Conservation (phyloP, 2,888 invertebrate species). For the Cataglyphis rosenhaueri region DNA sequence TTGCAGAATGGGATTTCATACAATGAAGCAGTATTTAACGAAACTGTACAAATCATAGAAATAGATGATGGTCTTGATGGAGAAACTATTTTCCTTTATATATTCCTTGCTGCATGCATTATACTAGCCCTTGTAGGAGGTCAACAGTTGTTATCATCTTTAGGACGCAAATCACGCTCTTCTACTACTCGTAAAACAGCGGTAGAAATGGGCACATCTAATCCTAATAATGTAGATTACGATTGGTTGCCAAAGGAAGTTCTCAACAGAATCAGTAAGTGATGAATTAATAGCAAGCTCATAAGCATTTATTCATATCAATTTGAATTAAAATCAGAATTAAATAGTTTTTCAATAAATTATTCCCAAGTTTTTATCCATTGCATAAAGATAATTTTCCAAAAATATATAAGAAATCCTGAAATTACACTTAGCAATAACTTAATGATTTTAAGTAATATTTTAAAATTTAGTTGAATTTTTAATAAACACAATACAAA, state of each 20-base stretch:
- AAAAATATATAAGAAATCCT: background rate
- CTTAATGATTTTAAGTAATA: background rate
- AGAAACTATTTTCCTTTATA: constrained; percentile 99
- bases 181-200: constrained; percentile 87
- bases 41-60: constrained; percentile 98
- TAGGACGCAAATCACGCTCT: constrained; percentile 91
- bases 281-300: background rate
- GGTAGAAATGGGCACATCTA: constrained; percentile 96
- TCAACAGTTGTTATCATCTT: constrained; percentile 94
- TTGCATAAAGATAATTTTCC: background rate
- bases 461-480: background rate
- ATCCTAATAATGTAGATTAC: constrained; percentile 96
- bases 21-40: constrained; percentile 98
- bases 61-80: constrained; percentile 98
- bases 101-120: constrained; percentile 96
- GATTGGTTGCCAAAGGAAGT: constrained; percentile 99
- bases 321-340: background rate
- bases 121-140: constrained; percentile 95
- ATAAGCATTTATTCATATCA: constrained; percentile 6
- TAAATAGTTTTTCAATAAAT: background rate
- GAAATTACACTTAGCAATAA: background rate
- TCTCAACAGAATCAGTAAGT: constrained; percentile 93
- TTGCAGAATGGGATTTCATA: constrained; percentile 88
- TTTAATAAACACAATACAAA: background rate
- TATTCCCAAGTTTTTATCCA: background rate